phyloP scores from a whole-genome alignment of 2,113 vertebrate genomes.

The Chauna torquata region DNA sequence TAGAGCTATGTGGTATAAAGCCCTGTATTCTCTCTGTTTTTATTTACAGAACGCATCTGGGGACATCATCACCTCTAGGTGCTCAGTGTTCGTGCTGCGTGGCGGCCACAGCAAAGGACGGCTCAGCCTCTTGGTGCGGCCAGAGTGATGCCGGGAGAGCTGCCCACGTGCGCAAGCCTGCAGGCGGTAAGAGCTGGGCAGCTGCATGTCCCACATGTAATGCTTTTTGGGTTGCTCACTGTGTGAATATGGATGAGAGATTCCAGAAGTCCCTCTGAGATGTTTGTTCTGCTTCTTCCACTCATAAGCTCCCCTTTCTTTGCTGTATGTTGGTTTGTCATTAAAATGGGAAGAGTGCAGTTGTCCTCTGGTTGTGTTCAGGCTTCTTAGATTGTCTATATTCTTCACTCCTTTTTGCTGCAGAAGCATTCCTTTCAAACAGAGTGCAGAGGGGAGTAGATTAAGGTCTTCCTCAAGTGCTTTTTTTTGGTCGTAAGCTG shows the following conservation, averaged over 20 bases:
- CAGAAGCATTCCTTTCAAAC: background rate
- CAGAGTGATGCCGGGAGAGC: fast-evolving
- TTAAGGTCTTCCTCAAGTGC: background rate
- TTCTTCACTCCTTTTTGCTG: background rate
- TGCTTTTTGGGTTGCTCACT: background rate
- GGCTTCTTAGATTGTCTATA: background rate
- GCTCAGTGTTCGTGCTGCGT: background rate
- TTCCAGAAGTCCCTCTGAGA: background rate
- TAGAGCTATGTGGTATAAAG: background rate
- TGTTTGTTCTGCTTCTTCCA: background rate
- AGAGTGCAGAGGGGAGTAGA: background rate
- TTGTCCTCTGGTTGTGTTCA: background rate
- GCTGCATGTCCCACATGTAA: background rate
- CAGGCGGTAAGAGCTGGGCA: background rate
- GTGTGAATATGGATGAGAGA: background rate
- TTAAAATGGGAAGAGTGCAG: background rate
- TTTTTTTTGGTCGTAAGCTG: background rate
- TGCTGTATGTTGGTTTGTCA: fast-evolving
- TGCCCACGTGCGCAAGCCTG: fast-evolving
- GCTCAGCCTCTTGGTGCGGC: fast-evolving
- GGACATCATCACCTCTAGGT: background rate
- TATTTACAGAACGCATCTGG: background rate
- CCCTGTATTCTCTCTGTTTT: background rate
- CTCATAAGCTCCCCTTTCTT: background rate
- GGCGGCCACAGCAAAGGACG: background rate